A percentile compares a stretch with the other conserved stretches of the same genome.
Evolutionary conservation across 2,797 vertebrate species (phyloP).

Genomic region (Smutsia temminckii): DNA sequence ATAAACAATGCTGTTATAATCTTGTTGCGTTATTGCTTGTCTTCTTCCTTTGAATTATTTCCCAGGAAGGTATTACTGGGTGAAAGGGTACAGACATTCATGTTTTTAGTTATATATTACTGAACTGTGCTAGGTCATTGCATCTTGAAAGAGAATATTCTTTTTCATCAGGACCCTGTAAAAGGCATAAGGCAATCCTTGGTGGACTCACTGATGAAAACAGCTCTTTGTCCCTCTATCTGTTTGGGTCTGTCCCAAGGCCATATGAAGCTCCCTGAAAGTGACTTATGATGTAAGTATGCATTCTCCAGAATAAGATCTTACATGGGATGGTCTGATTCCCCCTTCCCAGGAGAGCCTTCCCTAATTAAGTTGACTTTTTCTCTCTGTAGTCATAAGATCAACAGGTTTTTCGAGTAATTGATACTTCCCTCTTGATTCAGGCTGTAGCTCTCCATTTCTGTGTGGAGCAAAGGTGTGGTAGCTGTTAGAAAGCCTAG

Average conservation of each 20-base stretch:
- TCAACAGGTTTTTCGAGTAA: conserved; percentile 56
- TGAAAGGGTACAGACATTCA: conserved; percentile 24
- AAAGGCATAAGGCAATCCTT: background rate
- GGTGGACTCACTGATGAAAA: conserved; percentile 38
- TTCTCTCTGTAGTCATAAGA: conserved; percentile 71
- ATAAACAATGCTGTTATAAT: conserved; percentile 10
- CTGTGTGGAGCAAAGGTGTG: background rate
- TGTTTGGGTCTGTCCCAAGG: conserved; percentile 43
- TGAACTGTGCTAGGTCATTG: background rate
- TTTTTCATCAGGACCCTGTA: conserved; percentile 11
- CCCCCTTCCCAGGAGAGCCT: conserved; percentile 8
- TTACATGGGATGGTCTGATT: conserved; percentile 45
- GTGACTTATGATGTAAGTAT: conserved; percentile 32
- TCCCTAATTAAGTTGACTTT: conserved; percentile 52
- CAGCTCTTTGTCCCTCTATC: conserved; percentile 47
- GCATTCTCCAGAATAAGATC: conserved; percentile 29
- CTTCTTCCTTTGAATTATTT: conserved; percentile 56
- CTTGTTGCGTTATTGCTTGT: background rate
- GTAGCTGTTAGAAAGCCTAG: background rate
- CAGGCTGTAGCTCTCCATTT: conserved; percentile 1
- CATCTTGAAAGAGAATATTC: conserved; percentile 40
- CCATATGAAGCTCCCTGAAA: conserved; percentile 32
- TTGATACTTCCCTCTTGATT: conserved; percentile 8
- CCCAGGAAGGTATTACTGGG: background rate
- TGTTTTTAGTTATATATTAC: background rate